Conservation (phyloP, 2,888 invertebrate species). For the Sphinx pinastri region DNA sequence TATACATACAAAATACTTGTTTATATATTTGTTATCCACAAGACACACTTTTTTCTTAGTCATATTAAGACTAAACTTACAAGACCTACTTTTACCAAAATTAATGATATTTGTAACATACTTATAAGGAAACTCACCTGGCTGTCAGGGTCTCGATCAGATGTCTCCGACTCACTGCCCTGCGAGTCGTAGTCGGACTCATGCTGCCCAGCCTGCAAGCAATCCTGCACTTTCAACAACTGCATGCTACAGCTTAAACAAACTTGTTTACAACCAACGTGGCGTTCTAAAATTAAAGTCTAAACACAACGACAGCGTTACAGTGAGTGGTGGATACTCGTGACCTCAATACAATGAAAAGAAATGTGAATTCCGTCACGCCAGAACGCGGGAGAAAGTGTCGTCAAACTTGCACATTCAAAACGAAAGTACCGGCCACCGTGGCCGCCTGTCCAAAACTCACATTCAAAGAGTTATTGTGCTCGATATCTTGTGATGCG, state of each 20-base stretch:
- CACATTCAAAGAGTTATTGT: conserved; percentile 73
- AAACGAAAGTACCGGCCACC: conserved; percentile 69
- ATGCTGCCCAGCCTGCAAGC: conserved; percentile 74
- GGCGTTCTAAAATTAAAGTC: conserved; percentile 58
- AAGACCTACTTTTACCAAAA: conserved; percentile 1
- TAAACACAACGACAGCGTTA: conserved; percentile 60
- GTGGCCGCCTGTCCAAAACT: conserved; percentile 52
- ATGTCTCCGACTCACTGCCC: conserved; percentile 80
- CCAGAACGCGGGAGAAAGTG: conserved; percentile 78
- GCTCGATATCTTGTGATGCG: conserved; percentile 77
- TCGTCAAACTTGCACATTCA: conserved; percentile 72
- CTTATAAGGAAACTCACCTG: conserved; percentile 75
- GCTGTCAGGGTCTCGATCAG: conserved; percentile 88
- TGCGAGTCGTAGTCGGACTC: conserved; percentile 81
- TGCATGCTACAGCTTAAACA: conserved; percentile 60
- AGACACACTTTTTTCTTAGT: too few species aligned
- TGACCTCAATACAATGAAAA: conserved; percentile 80
- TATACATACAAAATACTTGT: not conserved
- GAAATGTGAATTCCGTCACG: conserved; percentile 81
- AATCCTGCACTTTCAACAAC: conserved; percentile 70
- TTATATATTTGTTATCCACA: too few species aligned
- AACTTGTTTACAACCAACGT: conserved; percentile 57
- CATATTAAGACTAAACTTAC: not conserved
- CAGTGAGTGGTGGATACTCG: conserved; percentile 69
- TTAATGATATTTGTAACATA: not conserved